These are phyloP conservation scores for Pectinophora gossypiella DNA, from an alignment of 1,140 invertebrate genomes.

Conservation along the genomic window DNA sequence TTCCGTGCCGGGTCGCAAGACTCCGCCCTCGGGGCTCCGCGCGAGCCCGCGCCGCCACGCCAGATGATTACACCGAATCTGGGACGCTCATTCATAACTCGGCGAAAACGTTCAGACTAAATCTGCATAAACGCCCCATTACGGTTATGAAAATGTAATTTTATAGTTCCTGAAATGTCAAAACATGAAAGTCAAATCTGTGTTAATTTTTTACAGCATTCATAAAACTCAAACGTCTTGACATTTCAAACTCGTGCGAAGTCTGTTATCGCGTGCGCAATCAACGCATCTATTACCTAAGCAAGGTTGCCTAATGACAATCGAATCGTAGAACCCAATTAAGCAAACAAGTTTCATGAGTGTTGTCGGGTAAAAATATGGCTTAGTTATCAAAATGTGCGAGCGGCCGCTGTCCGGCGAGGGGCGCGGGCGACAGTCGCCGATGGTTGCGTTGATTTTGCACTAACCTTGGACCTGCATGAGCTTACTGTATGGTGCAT, in stretches of 20 bases:
- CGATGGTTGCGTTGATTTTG: conserved; percentile 15
- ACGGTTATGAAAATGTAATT: conserved; percentile 32
- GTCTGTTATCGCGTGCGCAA: too few species aligned
- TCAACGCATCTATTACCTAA: background rate
- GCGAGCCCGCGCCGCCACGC: conserved; percentile 18
- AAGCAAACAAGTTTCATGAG: conserved; percentile 21
- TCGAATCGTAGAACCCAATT: background rate
- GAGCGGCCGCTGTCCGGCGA: conserved; percentile 17
- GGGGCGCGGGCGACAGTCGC: background rate
- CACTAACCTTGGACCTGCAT: conserved; percentile 27
- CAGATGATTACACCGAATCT: conserved; percentile 50
- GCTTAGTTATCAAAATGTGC: conserved; percentile 26
- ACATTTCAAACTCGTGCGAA: background rate
- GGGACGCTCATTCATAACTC: conserved; percentile 51
- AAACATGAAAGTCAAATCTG: background rate
- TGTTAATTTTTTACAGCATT: background rate
- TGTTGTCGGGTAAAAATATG: conserved; percentile 18
- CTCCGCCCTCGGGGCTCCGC: conserved; percentile 2
- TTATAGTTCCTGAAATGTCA: conserved; percentile 18
- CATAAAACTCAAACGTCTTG: background rate
- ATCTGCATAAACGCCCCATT: conserved; percentile 55
- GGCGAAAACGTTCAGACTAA: conserved; percentile 37
- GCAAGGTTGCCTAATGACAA: background rate
- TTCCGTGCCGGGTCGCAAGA: conserved; percentile 27
- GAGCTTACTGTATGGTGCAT: too few species aligned